Evolutionary conservation across 1,140 invertebrate species (phyloP), one percentile per base, ranked within the genome.

Genomic region (Drosophila paulistorum): DNA sequence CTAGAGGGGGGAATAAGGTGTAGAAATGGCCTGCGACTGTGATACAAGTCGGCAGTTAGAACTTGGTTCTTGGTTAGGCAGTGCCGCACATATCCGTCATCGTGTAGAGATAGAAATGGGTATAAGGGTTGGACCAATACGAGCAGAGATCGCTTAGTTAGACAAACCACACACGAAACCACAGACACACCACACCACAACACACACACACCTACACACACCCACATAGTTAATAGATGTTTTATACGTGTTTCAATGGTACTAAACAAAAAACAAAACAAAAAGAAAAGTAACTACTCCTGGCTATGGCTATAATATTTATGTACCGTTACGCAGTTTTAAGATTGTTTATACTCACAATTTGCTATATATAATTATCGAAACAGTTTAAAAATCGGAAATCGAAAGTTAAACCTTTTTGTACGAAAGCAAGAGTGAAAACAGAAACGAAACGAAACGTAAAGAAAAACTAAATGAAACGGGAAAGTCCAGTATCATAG

Each of bases 181-280:
- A 70, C 45, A 51, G 39, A 69, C 37, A 51, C 33, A 71, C 54
- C 54, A 70, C 57, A 51, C 66, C 54, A 64, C 63, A 60, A 3
- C 23, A 26, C 23, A 26, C 23, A 2, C 23, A 26, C 23, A 26
- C 23, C 3, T 1, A 60, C 63, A 67, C 59, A 63, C 11, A 39
- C 73, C 72, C 83, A 74, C 69, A 72, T 84, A 87, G 84, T 71
- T 66, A 73, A 71, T 90, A 84, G 85, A 89, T 84, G 80, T 89
- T 89, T 89, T 89, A 89, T 89, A 89, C 84, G 84, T 84, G 84
- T 89, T 89, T 82, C 80, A 81, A 68, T 78, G 86, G 71, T 89
- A 77, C 74, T 87, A 82, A 73, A 20, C 0, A 51, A 17, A 5
- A 14, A 45, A 17, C 14, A 51, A 9, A 17, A 48, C 3, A 20